These are phyloP conservation scores for Carassius auratus DNA, from an alignment of 2,113 vertebrate genomes.

Conservation along the genomic window DNA sequence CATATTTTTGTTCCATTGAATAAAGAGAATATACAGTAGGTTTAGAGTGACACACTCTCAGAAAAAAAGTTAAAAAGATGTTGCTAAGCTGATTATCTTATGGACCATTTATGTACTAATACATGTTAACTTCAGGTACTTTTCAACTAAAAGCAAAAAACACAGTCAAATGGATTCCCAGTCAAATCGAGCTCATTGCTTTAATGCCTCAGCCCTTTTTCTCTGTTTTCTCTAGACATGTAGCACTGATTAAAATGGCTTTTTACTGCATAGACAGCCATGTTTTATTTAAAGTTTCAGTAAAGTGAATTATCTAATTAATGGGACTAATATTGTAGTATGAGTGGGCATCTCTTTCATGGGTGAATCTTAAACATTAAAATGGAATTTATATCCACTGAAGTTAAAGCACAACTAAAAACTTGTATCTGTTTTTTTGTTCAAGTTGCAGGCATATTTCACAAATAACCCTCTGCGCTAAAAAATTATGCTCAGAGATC, in stretches of 20 bases:
- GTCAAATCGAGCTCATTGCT: too few relatives aligned
- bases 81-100: too few relatives aligned
- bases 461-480: constrained; percentile 3
- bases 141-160: too few relatives aligned
- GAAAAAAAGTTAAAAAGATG: too few relatives aligned
- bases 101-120: too few relatives aligned
- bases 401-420: neutral
- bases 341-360: neutral
- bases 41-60: too few relatives aligned
- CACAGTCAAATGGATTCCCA: too few relatives aligned
- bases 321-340: too few relatives aligned
- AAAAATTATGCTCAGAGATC: constrained; percentile 29
- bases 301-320: neutral
- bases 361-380: neutral
- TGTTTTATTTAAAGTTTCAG: neutral
- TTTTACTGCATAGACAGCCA: neutral
- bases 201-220: neutral
- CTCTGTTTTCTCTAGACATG: neutral
- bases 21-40: neutral
- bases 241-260: neutral
- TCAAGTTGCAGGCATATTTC: neutral
- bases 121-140: too few relatives aligned
- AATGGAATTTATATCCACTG: neutral
- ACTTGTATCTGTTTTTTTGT: constrained; percentile 4
- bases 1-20: neutral